phyloP scores from a whole-genome alignment of 2,888 invertebrate species.

The Xylocampa areola region DNA sequence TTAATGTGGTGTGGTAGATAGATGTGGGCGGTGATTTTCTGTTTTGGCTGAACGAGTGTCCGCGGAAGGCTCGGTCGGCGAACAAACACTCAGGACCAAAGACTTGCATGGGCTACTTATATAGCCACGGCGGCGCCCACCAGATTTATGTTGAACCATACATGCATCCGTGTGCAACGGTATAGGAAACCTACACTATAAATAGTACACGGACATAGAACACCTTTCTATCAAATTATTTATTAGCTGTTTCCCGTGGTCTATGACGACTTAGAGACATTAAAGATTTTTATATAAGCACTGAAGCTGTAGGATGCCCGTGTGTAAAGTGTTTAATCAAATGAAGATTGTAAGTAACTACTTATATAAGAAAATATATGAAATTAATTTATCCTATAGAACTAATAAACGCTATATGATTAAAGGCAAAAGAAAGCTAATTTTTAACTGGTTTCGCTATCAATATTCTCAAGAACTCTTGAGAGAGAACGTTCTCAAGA shows the following conservation, averaged over 20 bases:
- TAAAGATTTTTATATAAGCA: background rate
- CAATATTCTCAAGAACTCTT: no score
- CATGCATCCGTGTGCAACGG: constrained; percentile 64
- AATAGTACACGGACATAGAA: constrained; percentile 36
- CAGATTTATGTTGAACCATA: constrained; percentile 56
- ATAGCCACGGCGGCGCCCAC: constrained; percentile 46
- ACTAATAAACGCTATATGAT: no score
- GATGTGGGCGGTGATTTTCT: constrained; percentile 47
- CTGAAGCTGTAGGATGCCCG: background rate
- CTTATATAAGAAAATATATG: no score
- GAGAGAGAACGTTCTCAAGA: no score
- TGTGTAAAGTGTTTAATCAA: no score
- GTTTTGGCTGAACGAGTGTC: constrained; percentile 61
- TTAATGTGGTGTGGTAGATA: constrained; percentile 34
- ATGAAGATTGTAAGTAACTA: no score
- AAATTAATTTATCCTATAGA: no score
- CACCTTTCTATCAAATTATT: constrained; percentile 23
- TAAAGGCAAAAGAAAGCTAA: no score
- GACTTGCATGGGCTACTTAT: constrained; percentile 15
- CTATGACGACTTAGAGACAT: constrained; percentile 1
- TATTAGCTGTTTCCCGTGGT: constrained; percentile 4
- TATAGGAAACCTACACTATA: constrained; percentile 46
- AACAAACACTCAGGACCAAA: constrained; percentile 29
- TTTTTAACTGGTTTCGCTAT: no score
- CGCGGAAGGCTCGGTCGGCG: constrained; percentile 63